A percentile compares a stretch with the other conserved stretches of the same genome.
These are phyloP conservation scores for Cephus pulcher DNA, from an alignment of 2,888 invertebrate species.

Conservation along the genomic window DNA sequence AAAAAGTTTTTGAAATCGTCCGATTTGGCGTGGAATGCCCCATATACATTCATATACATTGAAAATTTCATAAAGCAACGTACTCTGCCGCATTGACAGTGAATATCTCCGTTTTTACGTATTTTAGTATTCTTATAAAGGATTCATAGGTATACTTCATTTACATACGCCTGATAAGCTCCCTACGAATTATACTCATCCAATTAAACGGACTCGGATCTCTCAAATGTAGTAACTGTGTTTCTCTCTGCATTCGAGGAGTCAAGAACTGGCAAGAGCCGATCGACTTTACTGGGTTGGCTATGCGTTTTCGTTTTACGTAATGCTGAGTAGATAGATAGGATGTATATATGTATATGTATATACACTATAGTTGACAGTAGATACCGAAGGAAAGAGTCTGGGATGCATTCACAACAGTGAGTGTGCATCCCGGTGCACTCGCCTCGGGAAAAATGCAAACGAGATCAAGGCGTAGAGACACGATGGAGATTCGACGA, in stretches of 20 bases:
- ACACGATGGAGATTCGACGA: neutral
- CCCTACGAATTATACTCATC: neutral
- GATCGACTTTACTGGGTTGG: neutral
- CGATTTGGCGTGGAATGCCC: too few species aligned
- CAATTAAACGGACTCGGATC: neutral
- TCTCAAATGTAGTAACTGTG: neutral
- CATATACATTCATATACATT: too few species aligned
- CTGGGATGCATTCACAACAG: neutral
- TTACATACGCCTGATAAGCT: neutral
- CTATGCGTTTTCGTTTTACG: neutral
- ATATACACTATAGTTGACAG: neutral
- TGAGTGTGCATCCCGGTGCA: neutral
- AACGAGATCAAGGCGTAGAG: neutral
- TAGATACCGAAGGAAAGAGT: neutral
- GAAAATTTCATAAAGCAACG: too few species aligned
- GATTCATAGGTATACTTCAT: neutral
- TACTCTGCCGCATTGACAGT: too few species aligned
- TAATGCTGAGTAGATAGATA: neutral
- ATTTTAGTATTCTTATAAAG: neutral
- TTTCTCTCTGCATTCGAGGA: neutral
- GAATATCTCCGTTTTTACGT: neutral
- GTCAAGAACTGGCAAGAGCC: neutral
- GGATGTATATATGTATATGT: neutral
- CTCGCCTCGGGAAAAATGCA: neutral
- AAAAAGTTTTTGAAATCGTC: too few species aligned